Evolutionary conservation across 2,113 vertebrate species (phyloP).

Genomic region (Melierax canorus): DNA sequence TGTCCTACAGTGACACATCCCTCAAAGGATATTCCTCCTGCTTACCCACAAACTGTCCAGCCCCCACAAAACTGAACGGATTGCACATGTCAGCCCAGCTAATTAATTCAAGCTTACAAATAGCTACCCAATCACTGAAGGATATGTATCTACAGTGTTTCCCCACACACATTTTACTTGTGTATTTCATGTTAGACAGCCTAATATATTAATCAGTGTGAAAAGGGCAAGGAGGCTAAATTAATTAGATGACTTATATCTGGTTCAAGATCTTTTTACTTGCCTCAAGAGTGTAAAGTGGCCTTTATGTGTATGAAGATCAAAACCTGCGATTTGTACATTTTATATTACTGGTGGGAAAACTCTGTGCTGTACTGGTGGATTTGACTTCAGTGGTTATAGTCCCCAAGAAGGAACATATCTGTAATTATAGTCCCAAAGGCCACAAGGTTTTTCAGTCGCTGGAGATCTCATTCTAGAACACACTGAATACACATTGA

Average conservation of each 20-base stretch:
- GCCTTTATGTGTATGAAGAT: not conserved
- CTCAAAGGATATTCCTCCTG: constrained; percentile 35
- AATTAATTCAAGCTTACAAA: constrained; percentile 52
- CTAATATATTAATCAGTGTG: not conserved
- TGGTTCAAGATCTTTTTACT: not conserved
- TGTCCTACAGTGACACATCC: not conserved
- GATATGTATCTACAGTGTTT: constrained; percentile 18
- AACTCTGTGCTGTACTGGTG: not conserved
- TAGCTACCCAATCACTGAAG: not conserved
- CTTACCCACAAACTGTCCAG: constrained; percentile 37
- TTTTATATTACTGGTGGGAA: not conserved
- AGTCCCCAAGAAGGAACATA: not conserved
- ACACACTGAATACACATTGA: not conserved
- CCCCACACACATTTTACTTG: not conserved
- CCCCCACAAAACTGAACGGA: constrained; percentile 42
- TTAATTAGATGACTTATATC: not conserved
- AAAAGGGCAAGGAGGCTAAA: not conserved
- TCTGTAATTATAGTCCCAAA: not conserved
- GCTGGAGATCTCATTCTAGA: not conserved
- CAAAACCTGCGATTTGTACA: not conserved
- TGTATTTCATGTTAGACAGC: not conserved
- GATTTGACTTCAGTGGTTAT: not conserved
- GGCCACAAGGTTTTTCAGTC: not conserved
- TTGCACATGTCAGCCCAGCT: not conserved
- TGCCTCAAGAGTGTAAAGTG: not conserved